phyloP scores from a whole-genome alignment of 35 echinoderm and acorn worm species.

The Ptychodera flava region DNA sequence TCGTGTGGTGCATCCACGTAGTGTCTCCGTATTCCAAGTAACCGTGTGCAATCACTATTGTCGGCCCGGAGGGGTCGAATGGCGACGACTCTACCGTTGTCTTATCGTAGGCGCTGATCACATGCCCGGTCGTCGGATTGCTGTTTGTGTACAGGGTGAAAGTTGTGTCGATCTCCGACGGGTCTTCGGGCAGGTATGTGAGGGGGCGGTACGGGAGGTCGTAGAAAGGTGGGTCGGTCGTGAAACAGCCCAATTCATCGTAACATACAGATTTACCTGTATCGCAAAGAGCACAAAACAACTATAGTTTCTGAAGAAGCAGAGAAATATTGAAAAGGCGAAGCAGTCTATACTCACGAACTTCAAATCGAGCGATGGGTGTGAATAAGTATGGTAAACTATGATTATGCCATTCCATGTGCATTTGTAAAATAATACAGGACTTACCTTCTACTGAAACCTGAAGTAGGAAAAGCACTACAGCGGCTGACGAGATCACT shows the following conservation, averaged over 20 bases:
- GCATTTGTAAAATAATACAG: no score
- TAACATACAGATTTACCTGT: slow-evolving; percentile 55
- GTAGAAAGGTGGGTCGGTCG: slow-evolving; percentile 54
- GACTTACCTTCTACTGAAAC: no score
- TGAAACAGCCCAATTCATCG: slow-evolving; percentile 78
- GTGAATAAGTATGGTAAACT: no score
- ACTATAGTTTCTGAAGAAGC: no score
- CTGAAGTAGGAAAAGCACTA: no score
- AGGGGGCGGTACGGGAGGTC: slow-evolving; percentile 63
- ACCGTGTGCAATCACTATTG: slow-evolving; percentile 64
- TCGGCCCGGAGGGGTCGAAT: slow-evolving; percentile 43
- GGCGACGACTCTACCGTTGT: slow-evolving; percentile 30
- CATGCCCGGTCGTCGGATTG: slow-evolving; percentile 29
- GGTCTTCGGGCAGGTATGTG: slow-evolving; percentile 52
- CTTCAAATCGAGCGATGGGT: no score
- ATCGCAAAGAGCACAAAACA: no score
- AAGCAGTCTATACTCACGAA: no score
- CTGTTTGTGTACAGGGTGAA: slow-evolving; percentile 62
- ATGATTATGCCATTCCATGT: no score
- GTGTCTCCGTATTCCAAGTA: slow-evolving; percentile 23
- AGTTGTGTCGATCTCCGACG: slow-evolving; percentile 48
- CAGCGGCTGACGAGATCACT: no score
- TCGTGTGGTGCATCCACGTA: slow-evolving; percentile 59
- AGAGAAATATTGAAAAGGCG: no score
- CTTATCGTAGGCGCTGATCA: slow-evolving; percentile 17